A percentile compares a stretch with the other conserved stretches of the same genome.
These are phyloP conservation scores for Capromys pilorides DNA, from an alignment of 2,797 vertebrate genomes.

Conservation along the genomic window DNA sequence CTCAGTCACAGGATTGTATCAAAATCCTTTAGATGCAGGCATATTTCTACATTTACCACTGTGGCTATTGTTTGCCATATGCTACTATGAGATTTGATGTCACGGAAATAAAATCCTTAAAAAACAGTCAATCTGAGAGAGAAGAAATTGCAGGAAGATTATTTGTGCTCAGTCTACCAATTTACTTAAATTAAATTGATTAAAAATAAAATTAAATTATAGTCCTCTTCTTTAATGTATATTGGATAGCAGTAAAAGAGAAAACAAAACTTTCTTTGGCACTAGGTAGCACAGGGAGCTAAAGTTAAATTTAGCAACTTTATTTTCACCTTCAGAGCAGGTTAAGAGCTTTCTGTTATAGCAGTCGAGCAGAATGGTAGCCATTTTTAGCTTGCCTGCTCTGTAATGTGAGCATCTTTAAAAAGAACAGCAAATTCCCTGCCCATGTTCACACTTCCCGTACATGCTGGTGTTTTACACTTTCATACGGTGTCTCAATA, in stretches of 20 bases:
- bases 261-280: constrained; percentile 35
- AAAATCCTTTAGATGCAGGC: constrained; percentile 54
- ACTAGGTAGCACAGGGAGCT: neutral
- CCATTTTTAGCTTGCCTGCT: neutral
- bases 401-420: constrained; percentile 45
- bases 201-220: constrained; percentile 47
- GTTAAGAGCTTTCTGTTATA: constrained; percentile 26
- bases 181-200: constrained; percentile 56
- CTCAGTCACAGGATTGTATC: constrained; percentile 39
- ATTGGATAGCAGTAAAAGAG: constrained; percentile 8
- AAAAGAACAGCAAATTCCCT: constrained; percentile 52
- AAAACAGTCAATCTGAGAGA: constrained; percentile 60
- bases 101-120: constrained; percentile 58
- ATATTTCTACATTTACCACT: constrained; percentile 7
- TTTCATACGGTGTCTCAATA: constrained; percentile 62
- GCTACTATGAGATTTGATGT: constrained; percentile 46
- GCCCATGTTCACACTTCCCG: constrained; percentile 38
- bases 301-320: constrained; percentile 49
- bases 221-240: constrained; percentile 50
- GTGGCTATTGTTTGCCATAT: constrained; percentile 49
- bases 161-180: constrained; percentile 48
- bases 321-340: constrained; percentile 26
- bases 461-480: constrained; percentile 52
- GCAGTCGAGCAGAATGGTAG: constrained; percentile 12
- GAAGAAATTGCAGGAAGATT: constrained; percentile 38